phyloP scores from a whole-genome alignment of 2,113 vertebrate species.

The Lota lota region DNA sequence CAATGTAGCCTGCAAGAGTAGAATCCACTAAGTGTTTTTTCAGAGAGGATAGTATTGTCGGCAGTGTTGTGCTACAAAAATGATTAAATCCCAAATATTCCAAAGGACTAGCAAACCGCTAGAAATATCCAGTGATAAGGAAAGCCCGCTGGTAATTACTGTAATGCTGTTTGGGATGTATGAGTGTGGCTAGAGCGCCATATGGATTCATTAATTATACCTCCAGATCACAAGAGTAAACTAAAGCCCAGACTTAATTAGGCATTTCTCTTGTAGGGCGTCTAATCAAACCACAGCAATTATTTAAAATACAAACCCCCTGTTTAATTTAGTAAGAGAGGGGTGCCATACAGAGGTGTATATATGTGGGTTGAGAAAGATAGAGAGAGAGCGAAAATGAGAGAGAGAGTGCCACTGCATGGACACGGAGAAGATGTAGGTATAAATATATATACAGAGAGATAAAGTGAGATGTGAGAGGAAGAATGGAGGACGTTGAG shows the following conservation, averaged over 20 bases:
- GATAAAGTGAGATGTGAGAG: too few relatives aligned
- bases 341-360: background rate
- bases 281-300: constrained; percentile 50
- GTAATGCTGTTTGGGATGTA: constrained; percentile 23
- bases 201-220: constrained; percentile 43
- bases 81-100: too few relatives aligned
- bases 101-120: too few relatives aligned
- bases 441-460: too few relatives aligned
- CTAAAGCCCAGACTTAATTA: constrained; percentile 16
- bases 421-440: too few relatives aligned
- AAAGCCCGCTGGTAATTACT: constrained; percentile 27
- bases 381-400: background rate
- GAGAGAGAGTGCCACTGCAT: too few relatives aligned
- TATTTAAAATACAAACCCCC: constrained; percentile 39
- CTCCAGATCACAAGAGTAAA: constrained; percentile 28
- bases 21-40: too few relatives aligned
- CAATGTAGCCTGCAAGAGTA: too few relatives aligned
- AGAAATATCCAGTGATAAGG: constrained; percentile 13
- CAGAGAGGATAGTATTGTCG: too few relatives aligned
- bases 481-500: too few relatives aligned
- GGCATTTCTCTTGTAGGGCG: constrained; percentile 25
- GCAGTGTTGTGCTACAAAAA: too few relatives aligned
- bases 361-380: background rate
- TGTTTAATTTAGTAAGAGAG: constrained; percentile 32
- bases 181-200: constrained; percentile 14